Conservation (phyloP, 1,140 invertebrate species). For the Apis cerana region DNA sequence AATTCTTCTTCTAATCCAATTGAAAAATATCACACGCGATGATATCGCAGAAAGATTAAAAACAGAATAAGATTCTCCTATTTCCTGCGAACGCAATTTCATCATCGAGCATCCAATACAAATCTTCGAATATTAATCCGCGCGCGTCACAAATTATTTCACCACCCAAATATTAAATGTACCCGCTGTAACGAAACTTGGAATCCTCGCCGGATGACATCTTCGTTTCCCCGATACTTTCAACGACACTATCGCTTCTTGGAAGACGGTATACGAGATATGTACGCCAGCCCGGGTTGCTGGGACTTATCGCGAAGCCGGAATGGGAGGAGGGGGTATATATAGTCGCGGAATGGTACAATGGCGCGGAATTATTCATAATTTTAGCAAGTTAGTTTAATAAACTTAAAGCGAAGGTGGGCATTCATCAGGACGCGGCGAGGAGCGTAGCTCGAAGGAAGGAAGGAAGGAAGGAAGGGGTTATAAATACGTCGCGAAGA, state of each 20-base stretch:
- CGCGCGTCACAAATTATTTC: not conserved
- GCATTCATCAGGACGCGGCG: slow-evolving; percentile 70
- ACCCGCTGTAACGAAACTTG: not conserved
- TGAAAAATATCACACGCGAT: too few species aligned
- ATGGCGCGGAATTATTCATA: slow-evolving; percentile 72
- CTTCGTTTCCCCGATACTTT: slow-evolving; percentile 29
- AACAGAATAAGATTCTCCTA: too few species aligned
- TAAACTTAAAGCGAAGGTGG: slow-evolving; percentile 71
- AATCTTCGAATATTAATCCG: not conserved
- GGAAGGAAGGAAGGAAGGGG: slow-evolving; percentile 75
- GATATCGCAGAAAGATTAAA: too few species aligned
- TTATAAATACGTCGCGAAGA: slow-evolving; percentile 77
- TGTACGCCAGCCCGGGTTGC: not conserved
- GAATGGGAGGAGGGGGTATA: slow-evolving; percentile 30
- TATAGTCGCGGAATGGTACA: slow-evolving; percentile 60
- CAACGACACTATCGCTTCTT: slow-evolving; percentile 1
- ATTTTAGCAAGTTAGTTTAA: slow-evolving; percentile 75
- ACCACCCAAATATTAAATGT: not conserved
- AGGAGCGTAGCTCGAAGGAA: slow-evolving; percentile 53
- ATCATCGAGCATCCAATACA: too few species aligned
- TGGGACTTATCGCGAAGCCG: slow-evolving; percentile 14
- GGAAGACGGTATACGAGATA: not conserved
- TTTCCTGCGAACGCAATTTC: too few species aligned
- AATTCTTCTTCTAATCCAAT: too few species aligned
- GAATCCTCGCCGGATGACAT: slow-evolving; percentile 2